Conservation (phyloP, 2,797 vertebrate genomes). For the Peromyscus eremicus region DNA sequence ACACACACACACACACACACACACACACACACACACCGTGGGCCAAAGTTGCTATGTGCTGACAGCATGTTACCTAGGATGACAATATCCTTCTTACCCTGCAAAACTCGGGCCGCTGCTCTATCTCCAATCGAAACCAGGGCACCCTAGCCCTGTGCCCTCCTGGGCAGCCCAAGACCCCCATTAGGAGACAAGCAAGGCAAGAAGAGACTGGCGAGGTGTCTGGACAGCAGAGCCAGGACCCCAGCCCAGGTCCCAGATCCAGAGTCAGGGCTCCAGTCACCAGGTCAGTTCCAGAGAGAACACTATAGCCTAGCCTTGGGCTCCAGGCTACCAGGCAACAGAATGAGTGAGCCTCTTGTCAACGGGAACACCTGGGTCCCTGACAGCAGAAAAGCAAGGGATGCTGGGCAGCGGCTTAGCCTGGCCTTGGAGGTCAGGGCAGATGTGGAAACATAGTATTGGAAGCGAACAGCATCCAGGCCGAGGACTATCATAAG, state of each 20-base stretch:
- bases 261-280: background rate
- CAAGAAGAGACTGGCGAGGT: accelerated
- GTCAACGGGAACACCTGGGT: background rate
- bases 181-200: background rate
- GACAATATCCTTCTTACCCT: background rate
- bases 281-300: background rate
- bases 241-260: background rate
- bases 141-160: too few relatives aligned
- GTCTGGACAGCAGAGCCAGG: background rate
- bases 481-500: background rate
- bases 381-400: background rate
- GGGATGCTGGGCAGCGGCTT: background rate
- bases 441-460: background rate
- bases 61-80: background rate
- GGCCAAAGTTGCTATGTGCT: background rate
- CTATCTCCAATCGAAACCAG: background rate
- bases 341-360: too few relatives aligned
- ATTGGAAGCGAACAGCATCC: background rate
- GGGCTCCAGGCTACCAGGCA: background rate
- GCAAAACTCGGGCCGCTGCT: background rate
- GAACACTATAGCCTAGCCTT: background rate
- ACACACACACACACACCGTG: accelerated
- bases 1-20: background rate
- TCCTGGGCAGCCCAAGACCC: background rate
- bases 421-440: background rate